Base-by-base conservation (phyloP, 2,797 vertebrate genomes). In the Acanthurus leucopareius region DNA sequence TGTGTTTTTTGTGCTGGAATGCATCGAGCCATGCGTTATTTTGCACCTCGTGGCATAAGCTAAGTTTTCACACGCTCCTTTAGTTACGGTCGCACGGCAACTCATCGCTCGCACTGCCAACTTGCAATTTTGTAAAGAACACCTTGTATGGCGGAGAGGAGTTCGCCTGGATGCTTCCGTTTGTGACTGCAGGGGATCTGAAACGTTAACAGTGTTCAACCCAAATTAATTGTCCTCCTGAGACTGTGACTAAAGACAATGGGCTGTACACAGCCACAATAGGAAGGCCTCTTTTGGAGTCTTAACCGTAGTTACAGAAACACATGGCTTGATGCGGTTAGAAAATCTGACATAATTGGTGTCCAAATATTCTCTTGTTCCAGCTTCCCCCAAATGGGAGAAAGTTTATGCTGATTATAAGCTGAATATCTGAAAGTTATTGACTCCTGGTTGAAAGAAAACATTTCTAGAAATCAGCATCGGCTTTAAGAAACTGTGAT, bases 31-130 rank as follows among this genome's bases (percentile, higher is more conserved):
- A 1, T 80, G 45, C 16, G 11, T 69, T 54, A 64, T 84, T 73
- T 74, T 75, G 64, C 52, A 60, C 75, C 75, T 66, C 63, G 44
- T 51, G 59, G 69, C 71, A 67, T 44, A 67, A 75, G 56, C 35
- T 49, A 56, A 25, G 32, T 79, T 80, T 77, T 83, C 64, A 79
- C 79, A 69, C 38, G 38, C 80, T 87, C 68, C 67, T 79, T 66
- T 58, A 61, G 72, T 61, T 68, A 45, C 49, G 51, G 74, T 82
- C 32, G 10, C 85, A 65, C 58, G 1, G 83, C 73, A 68, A 72
- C 73, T 77, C 62, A 44, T 53, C 57, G 5, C 71, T 63, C 69
- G 65, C 28, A 14, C 65, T 73, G 73, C 73, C 73, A 75, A 45
- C 61, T 77, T 75, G 51, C 4, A 0, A 42, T 77, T 66, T 53